These are phyloP conservation scores for Argentina silus DNA, from an alignment of 2,797 vertebrate species.

Conservation along the genomic window DNA sequence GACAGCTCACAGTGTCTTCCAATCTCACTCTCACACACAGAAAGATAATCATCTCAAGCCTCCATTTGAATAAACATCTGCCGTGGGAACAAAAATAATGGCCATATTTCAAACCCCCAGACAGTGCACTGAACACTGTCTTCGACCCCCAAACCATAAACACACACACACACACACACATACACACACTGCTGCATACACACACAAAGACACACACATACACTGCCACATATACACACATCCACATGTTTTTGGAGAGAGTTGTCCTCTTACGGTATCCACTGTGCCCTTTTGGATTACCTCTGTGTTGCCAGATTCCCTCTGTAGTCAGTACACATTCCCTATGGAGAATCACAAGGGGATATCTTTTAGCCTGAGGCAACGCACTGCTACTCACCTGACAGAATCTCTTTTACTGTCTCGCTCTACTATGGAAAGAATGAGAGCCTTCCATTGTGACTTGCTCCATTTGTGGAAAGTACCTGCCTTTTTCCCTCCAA, in stretches of 20 bases:
- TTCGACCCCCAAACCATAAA: neutral
- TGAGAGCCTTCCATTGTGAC: conserved; percentile 58
- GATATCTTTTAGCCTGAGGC: conserved; percentile 28
- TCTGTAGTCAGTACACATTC: conserved; percentile 11
- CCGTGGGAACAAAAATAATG: conserved; percentile 48
- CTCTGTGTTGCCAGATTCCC: neutral
- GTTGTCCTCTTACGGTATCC: neutral
- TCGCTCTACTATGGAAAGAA: conserved; percentile 60
- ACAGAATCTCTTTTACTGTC: conserved; percentile 41
- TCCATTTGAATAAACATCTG: conserved; percentile 47
- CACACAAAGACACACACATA: conserved; percentile 12
- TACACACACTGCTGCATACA: neutral
- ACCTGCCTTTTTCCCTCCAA: conserved; percentile 60
- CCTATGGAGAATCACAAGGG: neutral
- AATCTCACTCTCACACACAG: conserved; percentile 21
- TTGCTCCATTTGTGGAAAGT: conserved; percentile 64
- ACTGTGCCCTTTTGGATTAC: conserved; percentile 3
- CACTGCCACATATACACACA: neutral
- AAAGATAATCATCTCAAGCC: conserved; percentile 57
- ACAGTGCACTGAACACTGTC: neutral
- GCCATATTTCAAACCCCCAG: conserved; percentile 29
- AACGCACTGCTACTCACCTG: conserved; percentile 53
- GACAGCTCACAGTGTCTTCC: conserved; percentile 36
- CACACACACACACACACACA: neutral
- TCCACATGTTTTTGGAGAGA: neutral